Evolutionary conservation across 2,888 invertebrate genomes (phyloP).

Genomic region (Mythimna pallens): DNA sequence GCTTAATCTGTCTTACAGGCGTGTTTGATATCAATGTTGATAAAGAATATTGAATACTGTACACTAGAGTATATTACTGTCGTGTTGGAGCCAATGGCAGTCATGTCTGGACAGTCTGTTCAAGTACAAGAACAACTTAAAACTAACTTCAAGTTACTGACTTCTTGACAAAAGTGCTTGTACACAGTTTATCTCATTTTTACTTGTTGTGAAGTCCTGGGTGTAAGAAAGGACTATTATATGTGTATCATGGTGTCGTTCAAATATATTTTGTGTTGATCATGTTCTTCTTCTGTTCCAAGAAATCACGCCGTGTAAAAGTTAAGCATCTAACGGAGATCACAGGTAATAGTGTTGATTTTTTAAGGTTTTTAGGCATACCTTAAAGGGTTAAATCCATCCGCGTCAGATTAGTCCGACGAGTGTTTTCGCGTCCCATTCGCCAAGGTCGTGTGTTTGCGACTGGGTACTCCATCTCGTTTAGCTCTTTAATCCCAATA

Average conservation of each 20-base stretch:
- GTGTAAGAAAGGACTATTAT: background rate
- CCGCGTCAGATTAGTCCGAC: no score
- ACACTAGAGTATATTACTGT: background rate
- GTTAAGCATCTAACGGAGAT: conserved; percentile 15
- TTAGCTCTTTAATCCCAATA: no score
- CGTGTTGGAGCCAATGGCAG: background rate
- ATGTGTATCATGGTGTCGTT: conserved; percentile 4
- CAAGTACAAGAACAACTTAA: background rate
- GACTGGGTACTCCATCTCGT: no score
- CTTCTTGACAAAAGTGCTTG: background rate
- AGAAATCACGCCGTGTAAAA: conserved; percentile 10
- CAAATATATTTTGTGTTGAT: conserved; percentile 13
- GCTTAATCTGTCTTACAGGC: conserved; percentile 33
- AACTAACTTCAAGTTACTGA: background rate
- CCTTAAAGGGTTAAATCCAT: no score
- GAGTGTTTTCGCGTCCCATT: no score
- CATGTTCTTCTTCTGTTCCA: conserved; percentile 16
- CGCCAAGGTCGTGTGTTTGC: no score
- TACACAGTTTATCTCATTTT: conserved; percentile 1
- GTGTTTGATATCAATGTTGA: conserved; percentile 40
- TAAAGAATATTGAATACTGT: conserved; percentile 33
- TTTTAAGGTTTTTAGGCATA: background rate
- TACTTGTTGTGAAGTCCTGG: background rate
- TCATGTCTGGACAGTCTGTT: background rate
- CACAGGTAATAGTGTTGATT: conserved; percentile 19